phyloP scores from a whole-genome alignment of 1,140 invertebrate species.

The Lordiphosa mommai region DNA sequence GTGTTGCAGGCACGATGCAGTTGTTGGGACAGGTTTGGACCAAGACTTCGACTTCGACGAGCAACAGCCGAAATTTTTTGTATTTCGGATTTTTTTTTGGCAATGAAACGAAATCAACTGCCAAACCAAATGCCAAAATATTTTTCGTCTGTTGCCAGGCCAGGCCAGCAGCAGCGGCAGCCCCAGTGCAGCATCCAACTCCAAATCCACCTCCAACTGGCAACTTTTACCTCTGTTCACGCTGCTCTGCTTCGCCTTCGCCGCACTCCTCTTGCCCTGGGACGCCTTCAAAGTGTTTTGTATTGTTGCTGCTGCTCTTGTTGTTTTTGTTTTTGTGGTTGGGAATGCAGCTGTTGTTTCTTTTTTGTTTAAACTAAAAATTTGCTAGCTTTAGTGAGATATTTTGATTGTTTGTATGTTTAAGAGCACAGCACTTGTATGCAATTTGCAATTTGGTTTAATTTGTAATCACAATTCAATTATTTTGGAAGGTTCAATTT shows the following conservation, averaged over 20 bases:
- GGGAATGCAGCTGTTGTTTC: slow-evolving; percentile 18
- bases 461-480: slow-evolving; percentile 10
- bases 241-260: background rate
- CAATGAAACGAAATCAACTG: slow-evolving; percentile 55
- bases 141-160: slow-evolving; percentile 50
- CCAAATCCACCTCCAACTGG: slow-evolving; percentile 4
- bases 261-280: slow-evolving; percentile 11
- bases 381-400: background rate
- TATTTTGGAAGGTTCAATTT: slow-evolving; percentile 35
- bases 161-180: slow-evolving; percentile 16
- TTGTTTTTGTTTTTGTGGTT: slow-evolving; percentile 11
- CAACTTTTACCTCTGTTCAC: slow-evolving; percentile 19
- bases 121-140: slow-evolving; percentile 53
- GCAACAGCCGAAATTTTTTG: slow-evolving; percentile 28
- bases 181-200: slow-evolving; percentile 11
- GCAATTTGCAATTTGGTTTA: slow-evolving; percentile 4
- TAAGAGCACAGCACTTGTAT: slow-evolving; percentile 1
- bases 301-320: slow-evolving; percentile 3
- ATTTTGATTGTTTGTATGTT: slow-evolving; percentile 8
- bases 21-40: slow-evolving; percentile 62
- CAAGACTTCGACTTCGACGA: slow-evolving; percentile 16
- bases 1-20: slow-evolving; percentile 60
- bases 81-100: slow-evolving; percentile 33
- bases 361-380: background rate
- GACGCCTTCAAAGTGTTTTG: slow-evolving; percentile 9